Percentiles rank a stretch among this genome's conserved stretches.
These are phyloP conservation scores for Pomacea canaliculata DNA, from an alignment of 2,888 invertebrate species.

Conservation along the genomic window DNA sequence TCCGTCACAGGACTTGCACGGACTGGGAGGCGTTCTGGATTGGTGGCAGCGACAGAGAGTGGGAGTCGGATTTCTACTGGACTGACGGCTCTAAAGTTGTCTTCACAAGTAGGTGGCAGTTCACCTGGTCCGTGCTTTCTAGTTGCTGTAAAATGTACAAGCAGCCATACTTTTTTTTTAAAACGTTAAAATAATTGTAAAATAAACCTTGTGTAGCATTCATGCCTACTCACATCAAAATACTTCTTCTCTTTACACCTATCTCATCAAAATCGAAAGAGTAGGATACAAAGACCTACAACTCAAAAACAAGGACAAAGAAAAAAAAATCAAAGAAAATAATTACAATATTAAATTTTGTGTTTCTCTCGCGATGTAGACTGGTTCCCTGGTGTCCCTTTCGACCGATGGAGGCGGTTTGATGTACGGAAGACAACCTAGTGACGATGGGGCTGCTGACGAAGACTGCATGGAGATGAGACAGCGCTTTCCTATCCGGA, in stretches of 20 bases:
- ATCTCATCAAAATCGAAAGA: too few relatives aligned
- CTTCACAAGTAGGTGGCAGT: constrained; percentile 79
- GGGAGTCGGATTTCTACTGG: constrained; percentile 87
- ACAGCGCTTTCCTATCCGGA: constrained; percentile 74
- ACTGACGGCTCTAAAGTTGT: constrained; percentile 81
- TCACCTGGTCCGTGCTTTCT: too few relatives aligned
- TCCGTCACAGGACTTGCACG: constrained; percentile 24
- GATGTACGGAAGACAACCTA: constrained; percentile 80
- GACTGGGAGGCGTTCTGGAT: constrained; percentile 77
- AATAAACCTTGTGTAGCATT: too few relatives aligned
- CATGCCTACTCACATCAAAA: too few relatives aligned
- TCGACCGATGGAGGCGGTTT: constrained; percentile 61
- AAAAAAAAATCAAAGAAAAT: too few relatives aligned
- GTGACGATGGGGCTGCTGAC: constrained; percentile 84
- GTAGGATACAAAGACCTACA: too few relatives aligned
- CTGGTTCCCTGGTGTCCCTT: constrained; percentile 82
- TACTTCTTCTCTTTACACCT: too few relatives aligned
- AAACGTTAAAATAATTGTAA: too few relatives aligned
- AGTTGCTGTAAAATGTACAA: too few relatives aligned
- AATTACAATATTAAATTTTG: too few relatives aligned
- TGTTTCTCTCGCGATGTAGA: constrained; percentile 72
- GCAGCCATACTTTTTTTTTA: too few relatives aligned
- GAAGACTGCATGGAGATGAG: constrained; percentile 87
- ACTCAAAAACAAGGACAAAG: too few relatives aligned
- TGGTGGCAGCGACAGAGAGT: constrained; percentile 81